Evolutionary conservation across 2,113 vertebrate genomes (phyloP), one percentile per base, ranked within the genome.

Genomic region (Pteronura brasiliensis): DNA sequence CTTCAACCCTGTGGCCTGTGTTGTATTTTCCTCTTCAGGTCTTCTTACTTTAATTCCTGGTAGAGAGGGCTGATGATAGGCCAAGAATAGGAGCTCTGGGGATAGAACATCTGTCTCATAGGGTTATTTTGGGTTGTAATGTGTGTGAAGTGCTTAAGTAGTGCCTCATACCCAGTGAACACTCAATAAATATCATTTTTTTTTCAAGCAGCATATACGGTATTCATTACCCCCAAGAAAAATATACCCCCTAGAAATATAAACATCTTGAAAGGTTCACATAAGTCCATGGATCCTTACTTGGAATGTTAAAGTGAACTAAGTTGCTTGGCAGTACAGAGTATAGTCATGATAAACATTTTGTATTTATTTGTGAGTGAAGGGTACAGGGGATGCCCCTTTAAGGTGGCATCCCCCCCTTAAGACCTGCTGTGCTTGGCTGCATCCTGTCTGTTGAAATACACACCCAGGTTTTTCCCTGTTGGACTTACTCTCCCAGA

Each of bases 31-130:
- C 18, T 87, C 23, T 80, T 79, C 20, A 55, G n/a, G 57, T 90
- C 57, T 52, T 88, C 84, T 86, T 74, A 74, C 81, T 95, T 96
- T 79, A 95, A 36, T 87, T 84, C 34, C 42, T 87, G 31, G 25
- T 82, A 20, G 67, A 55, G 59, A 82, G 39, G n/a, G 13, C 57
- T 20, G 9, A n/a, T 42, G 2, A 9, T 83, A 25, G 34, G n/a
- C 44, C 55, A 59, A n/a, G 25, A 93, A 34, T 23, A 5, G 55
- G 86, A 31, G 15, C 57, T 15, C 44, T 44, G 81, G n/a, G 42
- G n/a, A 36, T 29, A 34, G 14, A 76, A 18, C 59, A 15, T 49
- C 23, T 77, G 23, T 25, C 91, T 79, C 27, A 67, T 6, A 52
- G 71, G 10, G 25, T 59, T 95, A 47, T 57, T 88, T 49, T 89